Evolutionary conservation across 2,888 invertebrate genomes (phyloP).

Genomic region (Sclerodermus sp.): DNA sequence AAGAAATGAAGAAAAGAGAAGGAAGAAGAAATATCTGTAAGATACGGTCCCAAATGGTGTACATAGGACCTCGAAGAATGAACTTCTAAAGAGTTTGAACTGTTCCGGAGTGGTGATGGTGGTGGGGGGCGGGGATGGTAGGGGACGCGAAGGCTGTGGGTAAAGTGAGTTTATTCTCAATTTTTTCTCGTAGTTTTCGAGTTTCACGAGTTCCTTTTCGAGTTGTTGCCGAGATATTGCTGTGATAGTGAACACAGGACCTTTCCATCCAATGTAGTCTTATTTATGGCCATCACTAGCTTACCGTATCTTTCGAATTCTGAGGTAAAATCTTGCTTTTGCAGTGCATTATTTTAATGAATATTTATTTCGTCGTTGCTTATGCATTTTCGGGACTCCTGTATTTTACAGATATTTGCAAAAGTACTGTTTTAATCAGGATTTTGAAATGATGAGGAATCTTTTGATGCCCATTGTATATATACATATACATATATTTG

Average conservation of each 20-base stretch:
- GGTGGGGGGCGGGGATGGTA: constrained; percentile 30
- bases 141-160: constrained; percentile 30
- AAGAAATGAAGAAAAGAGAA: too few relatives aligned
- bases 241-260: constrained; percentile 56
- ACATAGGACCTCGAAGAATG: constrained; percentile 17
- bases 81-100: neutral
- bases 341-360: too few relatives aligned
- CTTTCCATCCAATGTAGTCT: constrained; percentile 19
- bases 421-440: too few relatives aligned
- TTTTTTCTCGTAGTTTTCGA: constrained; percentile 18
- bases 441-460: constrained; percentile 1
- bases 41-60: constrained; percentile 27
- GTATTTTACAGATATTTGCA: too few relatives aligned
- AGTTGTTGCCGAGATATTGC: constrained; percentile 46
- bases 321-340: too few relatives aligned
- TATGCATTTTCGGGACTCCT: too few relatives aligned
- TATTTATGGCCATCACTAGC: too few relatives aligned
- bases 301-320: too few relatives aligned
- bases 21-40: constrained; percentile 27
- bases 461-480: constrained; percentile 5
- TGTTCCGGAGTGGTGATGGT: constrained; percentile 39
- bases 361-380: too few relatives aligned
- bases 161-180: constrained; percentile 26
- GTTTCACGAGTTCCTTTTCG: constrained; percentile 17
- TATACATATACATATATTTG: constrained; percentile 21